Conservation (phyloP, 2,797 vertebrate genomes). For the Sebastes reedi region DNA sequence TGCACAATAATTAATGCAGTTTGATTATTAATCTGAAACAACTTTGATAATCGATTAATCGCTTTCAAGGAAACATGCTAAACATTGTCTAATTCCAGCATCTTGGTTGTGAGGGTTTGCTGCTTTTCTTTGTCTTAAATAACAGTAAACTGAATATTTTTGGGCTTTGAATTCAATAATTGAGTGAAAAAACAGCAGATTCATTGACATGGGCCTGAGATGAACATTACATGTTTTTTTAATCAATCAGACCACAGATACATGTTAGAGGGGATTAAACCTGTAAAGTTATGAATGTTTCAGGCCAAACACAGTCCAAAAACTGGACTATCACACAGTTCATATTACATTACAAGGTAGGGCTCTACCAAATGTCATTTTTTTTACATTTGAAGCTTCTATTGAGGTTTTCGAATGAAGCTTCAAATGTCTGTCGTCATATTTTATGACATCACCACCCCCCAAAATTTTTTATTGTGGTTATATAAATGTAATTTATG, state of each 20-base stretch:
- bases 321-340: not conserved
- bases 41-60: not conserved
- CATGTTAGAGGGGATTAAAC: not conserved
- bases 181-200: not conserved
- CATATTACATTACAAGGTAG: too few species aligned
- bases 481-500: too few species aligned
- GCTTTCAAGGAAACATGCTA: not conserved
- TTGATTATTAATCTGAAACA: not conserved
- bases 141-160: not conserved
- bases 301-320: not conserved
- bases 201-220: too few species aligned
- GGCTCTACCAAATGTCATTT: too few species aligned
- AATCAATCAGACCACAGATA: not conserved
- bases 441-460: too few species aligned
- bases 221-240: not conserved
- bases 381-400: too few species aligned
- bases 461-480: too few species aligned
- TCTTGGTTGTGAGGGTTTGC: not conserved
- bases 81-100: not conserved
- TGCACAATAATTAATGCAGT: not conserved
- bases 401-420: too few species aligned
- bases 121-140: not conserved
- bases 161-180: not conserved
- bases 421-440: too few species aligned
- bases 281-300: not conserved